Evolutionary conservation across 2,888 invertebrate genomes (phyloP).

Genomic region (Drosophila meridionalis): DNA sequence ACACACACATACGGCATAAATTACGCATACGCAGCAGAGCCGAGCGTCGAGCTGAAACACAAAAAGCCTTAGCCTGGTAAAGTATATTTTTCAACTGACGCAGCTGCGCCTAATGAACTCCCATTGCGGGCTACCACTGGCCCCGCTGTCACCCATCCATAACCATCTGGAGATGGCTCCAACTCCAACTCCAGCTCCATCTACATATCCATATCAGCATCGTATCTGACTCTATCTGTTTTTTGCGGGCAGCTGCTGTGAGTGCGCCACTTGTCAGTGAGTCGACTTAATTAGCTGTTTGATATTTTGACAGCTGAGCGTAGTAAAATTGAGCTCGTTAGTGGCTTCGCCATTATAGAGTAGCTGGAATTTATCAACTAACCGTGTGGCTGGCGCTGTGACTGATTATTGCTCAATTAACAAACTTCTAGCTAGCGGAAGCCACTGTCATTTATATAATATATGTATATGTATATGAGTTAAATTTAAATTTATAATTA

Average conservation of each 20-base stretch:
- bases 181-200: background rate
- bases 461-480: too few relatives aligned
- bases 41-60: constrained; percentile 30
- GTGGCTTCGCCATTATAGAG: constrained; percentile 41
- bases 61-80: constrained; percentile 53
- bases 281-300: constrained; percentile 72
- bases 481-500: background rate
- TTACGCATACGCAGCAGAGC: constrained; percentile 71
- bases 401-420: constrained; percentile 21
- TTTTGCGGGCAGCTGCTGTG: constrained; percentile 39
- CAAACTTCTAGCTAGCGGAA: background rate
- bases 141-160: constrained; percentile 15
- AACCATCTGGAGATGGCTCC: constrained; percentile 17
- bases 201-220: constrained; percentile 15
- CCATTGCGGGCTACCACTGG: constrained; percentile 49
- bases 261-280: constrained; percentile 37
- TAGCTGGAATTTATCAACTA: constrained; percentile 5
- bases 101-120: constrained; percentile 75
- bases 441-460: background rate
- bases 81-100: constrained; percentile 61
- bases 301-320: constrained; percentile 58
- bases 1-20: constrained; percentile 58
- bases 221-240: constrained; percentile 20
- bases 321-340: constrained; percentile 61
- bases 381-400: background rate